Evolutionary conservation across 2,888 invertebrate genomes (phyloP), one percentile per base, ranked within the genome.

Genomic region (Podabrus alpinus): DNA sequence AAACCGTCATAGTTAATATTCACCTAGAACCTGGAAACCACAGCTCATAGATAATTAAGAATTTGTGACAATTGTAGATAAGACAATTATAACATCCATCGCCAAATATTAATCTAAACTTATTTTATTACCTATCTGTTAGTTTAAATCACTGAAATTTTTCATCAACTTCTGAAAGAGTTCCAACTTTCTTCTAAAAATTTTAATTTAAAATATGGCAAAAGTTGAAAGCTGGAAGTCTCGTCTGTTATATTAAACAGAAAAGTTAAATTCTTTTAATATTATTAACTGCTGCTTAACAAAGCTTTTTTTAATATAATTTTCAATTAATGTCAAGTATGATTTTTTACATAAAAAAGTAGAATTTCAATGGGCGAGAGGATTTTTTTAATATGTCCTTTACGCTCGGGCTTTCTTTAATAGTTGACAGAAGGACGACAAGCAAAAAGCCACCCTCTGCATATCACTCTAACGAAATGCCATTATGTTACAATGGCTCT

Each of bases 401-500:
- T 16, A 21, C n/a, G 62, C 19, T 64, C 5, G 62, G n/a, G 21
- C 9, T 64, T 45, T 64, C 21, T 64, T n/a, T n/a, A 19, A 64
- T 64, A 64, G 62, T 19, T 19, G 21, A 64, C 62, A 64, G 21
- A 64, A 64, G 62, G 19, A 45, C 45, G n/a, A 45, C 17, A 17
- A n/a, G 62, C 62, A 21, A 16, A 17, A 21, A 64, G 62, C 13
- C 62, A 19, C 62, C 16, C 62, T 64, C 62, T 21, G 19, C 62
- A 17, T 16, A 64, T 64, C 10, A 19, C 62, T 19, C 62, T 64
- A 64, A 64, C 62, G 62, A 64, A 64, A 64, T 64, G 62, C 62
- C 21, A 64, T 64, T 64, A 64, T 13, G 62, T 21, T 64, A 64
- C 62, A 64, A 64, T 64, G 62, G 62, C 62, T 64, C 62, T 64